A percentile compares a stretch with the other conserved stretches of the same genome.
These are phyloP conservation scores for Echinometra lucunter DNA, from an alignment of 53 echinoderm and acorn worm genomes.

Conservation along the genomic window DNA sequence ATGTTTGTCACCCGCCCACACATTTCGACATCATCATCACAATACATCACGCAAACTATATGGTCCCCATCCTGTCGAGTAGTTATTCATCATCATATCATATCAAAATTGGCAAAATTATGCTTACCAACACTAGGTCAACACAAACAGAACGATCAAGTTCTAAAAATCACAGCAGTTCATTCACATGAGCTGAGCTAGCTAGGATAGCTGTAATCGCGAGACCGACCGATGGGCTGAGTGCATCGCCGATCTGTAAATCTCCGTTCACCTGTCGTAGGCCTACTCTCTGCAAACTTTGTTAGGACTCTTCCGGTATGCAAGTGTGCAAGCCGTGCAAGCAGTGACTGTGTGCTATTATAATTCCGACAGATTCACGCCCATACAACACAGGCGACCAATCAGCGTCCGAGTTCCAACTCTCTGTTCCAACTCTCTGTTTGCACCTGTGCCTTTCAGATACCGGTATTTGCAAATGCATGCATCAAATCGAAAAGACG, in stretches of 20 bases:
- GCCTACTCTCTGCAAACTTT: slow-evolving; percentile 30
- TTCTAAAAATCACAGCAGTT: slow-evolving; percentile 22
- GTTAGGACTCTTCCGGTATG: background rate
- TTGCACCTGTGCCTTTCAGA: slow-evolving; percentile 28
- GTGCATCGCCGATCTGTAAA: background rate
- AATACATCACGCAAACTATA: background rate
- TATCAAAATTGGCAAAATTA: background rate
- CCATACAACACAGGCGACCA: slow-evolving; percentile 18
- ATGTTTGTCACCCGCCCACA: slow-evolving; percentile 29
- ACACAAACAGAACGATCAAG: background rate
- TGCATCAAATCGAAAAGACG: background rate
- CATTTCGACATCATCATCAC: background rate
- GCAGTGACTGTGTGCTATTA: background rate
- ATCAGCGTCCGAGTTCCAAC: background rate
- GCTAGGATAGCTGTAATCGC: background rate
- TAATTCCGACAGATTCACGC: slow-evolving; percentile 28
- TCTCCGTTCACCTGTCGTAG: background rate
- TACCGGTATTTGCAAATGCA: background rate
- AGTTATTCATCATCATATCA: background rate
- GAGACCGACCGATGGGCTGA: background rate
- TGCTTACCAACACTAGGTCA: background rate
- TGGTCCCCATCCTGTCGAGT: background rate
- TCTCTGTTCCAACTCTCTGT: too few relatives aligned
- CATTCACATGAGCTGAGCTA: background rate
- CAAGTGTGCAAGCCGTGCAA: background rate